Base-by-base conservation (phyloP, 2,888 invertebrate species). In the Lapara coniferarum region DNA sequence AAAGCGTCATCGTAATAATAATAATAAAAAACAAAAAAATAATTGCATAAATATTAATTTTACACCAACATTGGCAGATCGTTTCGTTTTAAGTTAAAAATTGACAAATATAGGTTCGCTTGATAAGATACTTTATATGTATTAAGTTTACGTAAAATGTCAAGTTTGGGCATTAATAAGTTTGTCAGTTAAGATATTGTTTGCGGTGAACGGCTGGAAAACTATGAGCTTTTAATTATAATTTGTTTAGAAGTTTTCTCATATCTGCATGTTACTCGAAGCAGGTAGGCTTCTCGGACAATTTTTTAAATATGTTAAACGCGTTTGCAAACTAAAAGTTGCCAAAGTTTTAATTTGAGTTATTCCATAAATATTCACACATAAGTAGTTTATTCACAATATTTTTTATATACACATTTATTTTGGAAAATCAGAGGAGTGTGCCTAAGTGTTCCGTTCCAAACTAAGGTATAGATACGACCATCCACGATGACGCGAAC, bases 191-290 rank as follows among this genome's bases (percentile, higher is more conserved):
- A 52, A 1, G n/a, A 52, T n/a, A 52, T 14, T 14, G 13, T n/a
- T 52, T 52, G n/a, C n/a, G 7, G 3, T 2, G n/a, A 14, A 37
- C 37, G 37, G n/a, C 52, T 52, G 7, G 8, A 63, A 69, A 44
- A 44, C n/a, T 10, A 44, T 59, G 7, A 59, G 13, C 19, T 59
- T 44, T 59, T 37, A 44, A 59, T 59, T 44, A 44, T n/a, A 56
- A 59, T 10, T 59, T 44, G 59, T 59, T 59, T n/a, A 59, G 30
- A 10, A 59, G 44, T 59, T 59, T 59, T 59, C 59, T 59, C 37
- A 59, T 59, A 25, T 30, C 19, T 56, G 56, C 13, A 44, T 44
- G 16, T 16, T 10, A 37, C 44, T 44, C n/a, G 16, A 59, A 0
- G 44, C 59, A 10, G n/a, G 44, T n/a, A 44, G 7, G 44, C 59